Conservation (phyloP, 1,140 invertebrate genomes). For the Zophobas morio region DNA sequence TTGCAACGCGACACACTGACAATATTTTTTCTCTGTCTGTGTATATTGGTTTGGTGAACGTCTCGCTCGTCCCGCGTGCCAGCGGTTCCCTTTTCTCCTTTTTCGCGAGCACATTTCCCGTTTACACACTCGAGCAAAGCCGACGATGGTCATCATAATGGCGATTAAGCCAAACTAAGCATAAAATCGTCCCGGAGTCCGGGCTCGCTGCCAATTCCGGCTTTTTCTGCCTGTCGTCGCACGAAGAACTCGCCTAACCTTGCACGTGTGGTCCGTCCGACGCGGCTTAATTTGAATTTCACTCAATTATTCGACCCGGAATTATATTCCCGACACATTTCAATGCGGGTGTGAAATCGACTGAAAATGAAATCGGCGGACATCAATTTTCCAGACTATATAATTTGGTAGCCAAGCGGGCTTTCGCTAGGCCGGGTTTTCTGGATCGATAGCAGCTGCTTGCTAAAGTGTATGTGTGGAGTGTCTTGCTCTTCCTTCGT, state of each 20-base stretch:
- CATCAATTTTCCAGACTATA: constrained; percentile 65
- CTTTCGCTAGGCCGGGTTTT: constrained; percentile 40
- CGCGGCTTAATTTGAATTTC: constrained; percentile 57
- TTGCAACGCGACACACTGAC: too few species aligned
- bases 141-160: not conserved
- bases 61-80: too few species aligned
- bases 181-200: not conserved
- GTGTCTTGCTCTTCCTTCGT: constrained; percentile 27
- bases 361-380: constrained; percentile 64
- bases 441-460: constrained; percentile 48
- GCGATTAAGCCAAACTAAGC: constrained; percentile 11
- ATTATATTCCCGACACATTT: constrained; percentile 62
- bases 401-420: constrained; percentile 53
- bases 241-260: constrained; percentile 25
- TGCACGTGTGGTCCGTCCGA: constrained; percentile 46
- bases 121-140: not conserved
- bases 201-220: not conserved
- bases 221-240: not conserved
- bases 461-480: constrained; percentile 27
- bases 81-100: too few species aligned
- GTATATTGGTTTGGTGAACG: too few species aligned
- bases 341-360: constrained; percentile 61
- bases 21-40: too few species aligned
- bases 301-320: constrained; percentile 61
- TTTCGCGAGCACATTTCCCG: too few species aligned